A percentile compares a stretch with the other conserved stretches of the same genome.
These are phyloP conservation scores for Atopsyche davidsoni DNA, from an alignment of 1,140 invertebrate species.

Conservation along the genomic window DNA sequence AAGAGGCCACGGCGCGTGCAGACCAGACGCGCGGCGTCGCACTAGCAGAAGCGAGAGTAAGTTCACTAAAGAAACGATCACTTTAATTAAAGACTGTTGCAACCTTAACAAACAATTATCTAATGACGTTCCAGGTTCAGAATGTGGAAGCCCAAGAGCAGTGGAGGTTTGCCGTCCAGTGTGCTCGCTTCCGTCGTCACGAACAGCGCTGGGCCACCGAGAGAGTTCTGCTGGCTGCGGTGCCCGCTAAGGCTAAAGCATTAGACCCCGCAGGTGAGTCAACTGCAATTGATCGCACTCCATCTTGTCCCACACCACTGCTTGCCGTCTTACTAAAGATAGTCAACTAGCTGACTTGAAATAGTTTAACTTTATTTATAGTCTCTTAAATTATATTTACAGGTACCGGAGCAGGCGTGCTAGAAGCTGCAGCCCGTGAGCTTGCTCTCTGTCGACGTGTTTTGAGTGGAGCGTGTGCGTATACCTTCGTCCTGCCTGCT, in stretches of 20 bases:
- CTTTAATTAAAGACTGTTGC: no score
- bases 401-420: conserved; percentile 19
- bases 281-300: background rate
- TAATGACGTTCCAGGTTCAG: conserved; percentile 19
- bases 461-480: conserved; percentile 23
- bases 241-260: conserved; percentile 18
- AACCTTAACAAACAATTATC: no score
- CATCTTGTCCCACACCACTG: background rate
- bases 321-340: no score
- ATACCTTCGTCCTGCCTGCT: conserved; percentile 13
- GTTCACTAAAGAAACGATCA: background rate
- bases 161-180: conserved; percentile 25
- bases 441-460: conserved; percentile 21
- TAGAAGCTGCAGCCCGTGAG: conserved; percentile 25
- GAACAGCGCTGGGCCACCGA: conserved; percentile 24
- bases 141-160: conserved; percentile 28
- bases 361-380: no score
- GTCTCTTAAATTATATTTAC: background rate
- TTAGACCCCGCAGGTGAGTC: conserved; percentile 20
- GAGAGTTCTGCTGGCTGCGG: conserved; percentile 15
- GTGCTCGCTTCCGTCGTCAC: conserved; percentile 25
- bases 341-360: no score
- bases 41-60: conserved; percentile 53
- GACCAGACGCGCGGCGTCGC: conserved; percentile 57
- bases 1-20: conserved; percentile 60